Evolutionary conservation across 2,797 vertebrate genomes (phyloP).

Genomic region (Merluccius polli): DNA sequence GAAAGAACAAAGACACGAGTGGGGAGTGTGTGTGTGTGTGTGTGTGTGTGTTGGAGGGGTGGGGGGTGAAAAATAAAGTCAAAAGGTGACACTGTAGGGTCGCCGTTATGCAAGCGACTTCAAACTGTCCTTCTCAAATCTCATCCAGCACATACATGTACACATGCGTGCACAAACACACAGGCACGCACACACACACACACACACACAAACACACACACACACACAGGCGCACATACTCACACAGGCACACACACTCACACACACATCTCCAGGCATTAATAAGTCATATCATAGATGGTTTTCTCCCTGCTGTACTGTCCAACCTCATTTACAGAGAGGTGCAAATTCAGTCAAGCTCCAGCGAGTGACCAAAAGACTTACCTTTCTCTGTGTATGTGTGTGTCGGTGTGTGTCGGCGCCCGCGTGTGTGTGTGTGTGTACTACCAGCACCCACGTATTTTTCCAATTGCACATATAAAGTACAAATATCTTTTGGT

Average conservation of each 20-base stretch:
- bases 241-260: slow-evolving; percentile 6
- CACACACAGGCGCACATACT: slow-evolving; percentile 13
- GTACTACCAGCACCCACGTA: background rate
- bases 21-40: background rate
- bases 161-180: background rate
- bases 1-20: slow-evolving; percentile 9
- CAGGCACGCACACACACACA: slow-evolving; percentile 13
- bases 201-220: slow-evolving; percentile 11
- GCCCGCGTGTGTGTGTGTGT: background rate
- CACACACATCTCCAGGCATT: slow-evolving; percentile 34
- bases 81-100: slow-evolving; percentile 37
- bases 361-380: slow-evolving; percentile 30
- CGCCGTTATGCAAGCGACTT: slow-evolving; percentile 50
- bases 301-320: slow-evolving; percentile 27
- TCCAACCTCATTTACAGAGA: slow-evolving; percentile 36
- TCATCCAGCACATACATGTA: background rate
- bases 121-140: slow-evolving; percentile 23
- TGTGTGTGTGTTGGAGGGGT: background rate
- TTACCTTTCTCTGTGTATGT: slow-evolving; percentile 16
- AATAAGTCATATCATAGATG: slow-evolving; percentile 61
- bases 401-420: too few relatives aligned
- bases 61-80: slow-evolving; percentile 2
- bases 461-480: background rate
- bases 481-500: slow-evolving; percentile 17
- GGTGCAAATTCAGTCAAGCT: slow-evolving; percentile 26